Evolutionary conservation across 2,113 vertebrate species (phyloP), one percentile per base, ranked within the genome.

Genomic region (Indicator maculatus): DNA sequence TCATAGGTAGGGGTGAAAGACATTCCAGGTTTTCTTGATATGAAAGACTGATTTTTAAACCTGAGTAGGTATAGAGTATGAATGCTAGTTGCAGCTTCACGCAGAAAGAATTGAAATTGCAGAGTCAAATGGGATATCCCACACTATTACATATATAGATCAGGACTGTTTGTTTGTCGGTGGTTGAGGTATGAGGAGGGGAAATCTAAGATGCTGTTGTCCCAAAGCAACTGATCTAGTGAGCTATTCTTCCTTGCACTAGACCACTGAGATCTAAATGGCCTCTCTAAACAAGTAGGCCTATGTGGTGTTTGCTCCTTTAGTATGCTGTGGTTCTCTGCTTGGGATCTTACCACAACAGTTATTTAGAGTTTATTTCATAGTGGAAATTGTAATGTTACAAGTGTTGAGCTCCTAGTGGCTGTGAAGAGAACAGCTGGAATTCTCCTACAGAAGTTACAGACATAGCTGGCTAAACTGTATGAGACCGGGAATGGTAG

Each of bases 361-460:
- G 28, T 36, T 44, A n/a, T 15, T 50, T 52, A 41, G 41, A 91
- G 74, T 60, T 59, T n/a, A 27, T 63, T 63, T 74, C 31, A 3
- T 33, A 12, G 41, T 50, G 69, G 78, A 72, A 87, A 23, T 21
- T 73, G 55, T 17, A 4, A 5, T 28, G 41, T 16, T 61, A 73
- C 28, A 45, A 75, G 45, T 38, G 27, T 61, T 75, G 50, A 73
- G 64, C n/a, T 83, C 15, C 52, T 91, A 52, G 60, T 91, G 41
- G 85, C 47, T 81, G 31, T 44, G 80, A 83, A 70, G 47, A 89
- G 83, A 93, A 76, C 78, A 85, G 83, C 33, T 83, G n/a, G 23
- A 4, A 7, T 79, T 86, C 27, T 82, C 13, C 30, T 74, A 3
- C 77, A 45, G 56, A 83, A 91, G 52, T 85, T 88, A 44, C 70